Conservation (phyloP, 2,888 invertebrate species). For the Eilema caniola region DNA sequence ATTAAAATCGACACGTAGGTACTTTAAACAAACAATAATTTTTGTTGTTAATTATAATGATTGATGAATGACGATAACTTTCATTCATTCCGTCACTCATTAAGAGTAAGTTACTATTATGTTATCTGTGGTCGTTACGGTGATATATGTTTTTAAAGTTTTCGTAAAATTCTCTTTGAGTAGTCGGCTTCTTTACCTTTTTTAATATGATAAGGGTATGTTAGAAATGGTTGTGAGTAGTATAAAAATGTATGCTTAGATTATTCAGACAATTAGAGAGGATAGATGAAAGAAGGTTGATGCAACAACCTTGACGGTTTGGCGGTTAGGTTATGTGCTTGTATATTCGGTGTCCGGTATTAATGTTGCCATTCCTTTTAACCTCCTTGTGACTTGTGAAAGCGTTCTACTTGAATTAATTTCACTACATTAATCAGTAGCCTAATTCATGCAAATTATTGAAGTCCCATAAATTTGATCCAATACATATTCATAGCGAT, state of each 20-base stretch:
- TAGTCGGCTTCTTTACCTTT: not conserved
- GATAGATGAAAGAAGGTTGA: not conserved
- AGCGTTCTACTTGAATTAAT: constrained; percentile 3
- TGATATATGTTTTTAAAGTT: constrained; percentile 4
- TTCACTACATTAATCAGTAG: not conserved
- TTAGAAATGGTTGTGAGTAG: no score
- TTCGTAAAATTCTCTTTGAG: not conserved
- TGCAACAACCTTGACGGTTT: not conserved
- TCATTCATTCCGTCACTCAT: constrained; percentile 20
- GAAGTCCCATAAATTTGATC: not conserved
- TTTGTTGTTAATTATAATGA: constrained; percentile 38
- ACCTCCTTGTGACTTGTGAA: not conserved
- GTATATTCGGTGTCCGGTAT: not conserved
- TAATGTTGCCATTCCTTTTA: not conserved
- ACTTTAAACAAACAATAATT: constrained; percentile 38
- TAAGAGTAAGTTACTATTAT: constrained; percentile 12
- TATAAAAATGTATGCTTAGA: not conserved
- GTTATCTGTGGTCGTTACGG: not conserved
- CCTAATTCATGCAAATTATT: constrained; percentile 6
- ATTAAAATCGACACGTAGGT: constrained; percentile 26
- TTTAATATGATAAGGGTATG: not conserved
- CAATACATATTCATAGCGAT: constrained; percentile 2
- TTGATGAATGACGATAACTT: constrained; percentile 33
- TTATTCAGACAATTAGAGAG: not conserved
- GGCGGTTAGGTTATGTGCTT: no score